Evolutionary conservation across 2,888 invertebrate genomes (phyloP).

Genomic region (Megaustenia siamemsis): DNA sequence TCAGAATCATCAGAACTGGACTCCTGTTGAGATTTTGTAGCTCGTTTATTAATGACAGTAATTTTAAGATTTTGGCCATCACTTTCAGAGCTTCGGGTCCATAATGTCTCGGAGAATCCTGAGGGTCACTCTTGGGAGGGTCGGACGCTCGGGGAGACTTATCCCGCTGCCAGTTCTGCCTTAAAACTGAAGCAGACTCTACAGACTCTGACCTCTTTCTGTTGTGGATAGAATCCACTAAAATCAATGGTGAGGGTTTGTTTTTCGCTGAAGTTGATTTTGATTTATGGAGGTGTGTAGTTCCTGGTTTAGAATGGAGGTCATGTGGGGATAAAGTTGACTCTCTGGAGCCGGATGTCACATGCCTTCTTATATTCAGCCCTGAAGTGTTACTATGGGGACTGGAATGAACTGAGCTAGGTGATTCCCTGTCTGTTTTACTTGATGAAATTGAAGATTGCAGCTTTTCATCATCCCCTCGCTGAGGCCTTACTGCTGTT

Average conservation of each 20-base stretch:
- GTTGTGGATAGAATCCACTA: conserved; percentile 32
- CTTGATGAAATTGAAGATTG: conserved; percentile 32
- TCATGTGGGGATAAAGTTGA: conserved; percentile 17
- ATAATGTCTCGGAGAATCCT: conserved; percentile 11
- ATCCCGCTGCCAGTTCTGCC: not conserved
- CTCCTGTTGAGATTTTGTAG: not conserved
- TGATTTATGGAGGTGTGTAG: not conserved
- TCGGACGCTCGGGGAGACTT: conserved; percentile 15
- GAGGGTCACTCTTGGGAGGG: not conserved
- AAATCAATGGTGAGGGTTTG: conserved; percentile 13
- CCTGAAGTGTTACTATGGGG: conserved; percentile 11
- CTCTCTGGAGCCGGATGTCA: not conserved
- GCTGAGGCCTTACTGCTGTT: not conserved
- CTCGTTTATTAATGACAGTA: conserved; percentile 43
- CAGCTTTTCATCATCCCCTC: not conserved
- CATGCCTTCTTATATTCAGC: not conserved
- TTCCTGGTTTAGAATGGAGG: not conserved
- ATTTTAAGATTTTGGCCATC: conserved; percentile 45
- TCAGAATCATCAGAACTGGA: conserved; percentile 17
- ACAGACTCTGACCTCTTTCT: not conserved
- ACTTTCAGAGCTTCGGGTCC: conserved; percentile 39
- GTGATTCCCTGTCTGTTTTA: conserved; percentile 15
- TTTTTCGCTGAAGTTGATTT: not conserved
- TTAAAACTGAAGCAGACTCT: conserved; percentile 11
- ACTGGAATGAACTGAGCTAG: conserved; percentile 34